A percentile compares a stretch with the other conserved stretches of the same genome.
Conservation (phyloP, 1,140 invertebrate genomes). For the Nylanderia fulva region DNA sequence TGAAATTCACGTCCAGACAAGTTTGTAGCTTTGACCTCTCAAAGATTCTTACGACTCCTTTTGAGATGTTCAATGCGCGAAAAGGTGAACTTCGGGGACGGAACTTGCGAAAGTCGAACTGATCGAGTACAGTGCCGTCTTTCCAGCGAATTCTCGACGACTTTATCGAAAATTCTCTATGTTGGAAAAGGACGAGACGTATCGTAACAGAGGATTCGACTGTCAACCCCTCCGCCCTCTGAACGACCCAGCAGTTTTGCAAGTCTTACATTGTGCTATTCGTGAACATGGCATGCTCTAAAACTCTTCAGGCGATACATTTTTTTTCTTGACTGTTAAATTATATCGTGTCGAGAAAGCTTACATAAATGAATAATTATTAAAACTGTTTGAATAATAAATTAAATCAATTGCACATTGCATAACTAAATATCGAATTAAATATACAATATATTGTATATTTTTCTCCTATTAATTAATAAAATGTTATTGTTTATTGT, state of each 20-base stretch:
- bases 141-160: slow-evolving; percentile 68
- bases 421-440: no score
- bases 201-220: slow-evolving; percentile 64
- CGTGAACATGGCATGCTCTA: slow-evolving; percentile 40
- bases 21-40: slow-evolving; percentile 65
- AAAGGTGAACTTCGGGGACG: slow-evolving; percentile 74
- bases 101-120: slow-evolving; percentile 71
- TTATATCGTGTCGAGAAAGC: slow-evolving; percentile 22
- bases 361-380: not conserved
- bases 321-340: slow-evolving; percentile 29
- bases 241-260: slow-evolving; percentile 5
- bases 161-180: slow-evolving; percentile 70
- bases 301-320: slow-evolving; percentile 60
- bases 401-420: no score
- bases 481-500: no score
- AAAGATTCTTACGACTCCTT: slow-evolving; percentile 65
- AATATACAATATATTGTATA: no score
- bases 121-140: slow-evolving; percentile 66
- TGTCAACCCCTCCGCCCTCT: not conserved
- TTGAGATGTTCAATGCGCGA: slow-evolving; percentile 60
- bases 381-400: no score
- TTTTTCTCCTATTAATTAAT: no score
- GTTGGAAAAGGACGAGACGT: slow-evolving; percentile 58
- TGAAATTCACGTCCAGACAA: slow-evolving; percentile 41
- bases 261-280: slow-evolving; percentile 21